phyloP scores from a whole-genome alignment of 2,888 invertebrate genomes.

The Oscheius sp. region DNA sequence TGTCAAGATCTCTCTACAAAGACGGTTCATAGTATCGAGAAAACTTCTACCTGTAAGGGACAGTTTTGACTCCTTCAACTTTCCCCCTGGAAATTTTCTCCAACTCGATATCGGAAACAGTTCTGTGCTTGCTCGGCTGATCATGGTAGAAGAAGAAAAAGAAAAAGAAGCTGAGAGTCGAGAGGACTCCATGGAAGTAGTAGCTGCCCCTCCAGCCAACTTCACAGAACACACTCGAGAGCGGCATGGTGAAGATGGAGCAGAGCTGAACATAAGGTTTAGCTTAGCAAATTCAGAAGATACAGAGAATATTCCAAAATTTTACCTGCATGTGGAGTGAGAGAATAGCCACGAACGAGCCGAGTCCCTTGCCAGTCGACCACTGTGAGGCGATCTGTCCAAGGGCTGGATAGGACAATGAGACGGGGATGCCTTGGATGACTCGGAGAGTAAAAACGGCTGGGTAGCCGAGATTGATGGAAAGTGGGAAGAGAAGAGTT shows the following conservation, averaged over 20 bases:
- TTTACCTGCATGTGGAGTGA: constrained; percentile 18
- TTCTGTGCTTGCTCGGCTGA: constrained; percentile 11
- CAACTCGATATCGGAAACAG: constrained; percentile 13
- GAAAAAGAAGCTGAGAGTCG: background rate
- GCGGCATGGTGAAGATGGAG: constrained; percentile 24
- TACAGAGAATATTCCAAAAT: too few relatives aligned
- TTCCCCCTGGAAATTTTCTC: constrained; percentile 19
- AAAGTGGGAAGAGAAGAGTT: constrained; percentile 45
- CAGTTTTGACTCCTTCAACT: background rate
- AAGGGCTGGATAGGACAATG: constrained; percentile 47
- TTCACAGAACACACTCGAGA: constrained; percentile 17
- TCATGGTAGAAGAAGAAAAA: constrained; percentile 28
- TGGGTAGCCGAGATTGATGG: constrained; percentile 40
- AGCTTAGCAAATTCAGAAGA: too few relatives aligned
- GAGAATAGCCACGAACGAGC: constrained; percentile 15
- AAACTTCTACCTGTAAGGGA: constrained; percentile 14
- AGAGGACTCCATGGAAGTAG: constrained; percentile 24
- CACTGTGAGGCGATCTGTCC: constrained; percentile 37
- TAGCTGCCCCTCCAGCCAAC: constrained; percentile 22
- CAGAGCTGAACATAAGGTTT: background rate
- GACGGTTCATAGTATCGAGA: background rate
- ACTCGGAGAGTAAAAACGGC: constrained; percentile 39
- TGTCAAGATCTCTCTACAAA: constrained; percentile 2
- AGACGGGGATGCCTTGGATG: constrained; percentile 44
- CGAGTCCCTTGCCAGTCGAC: constrained; percentile 24